Evolutionary conservation across 2,113 vertebrate species (phyloP).

Genomic region (Pionites leucogaster): DNA sequence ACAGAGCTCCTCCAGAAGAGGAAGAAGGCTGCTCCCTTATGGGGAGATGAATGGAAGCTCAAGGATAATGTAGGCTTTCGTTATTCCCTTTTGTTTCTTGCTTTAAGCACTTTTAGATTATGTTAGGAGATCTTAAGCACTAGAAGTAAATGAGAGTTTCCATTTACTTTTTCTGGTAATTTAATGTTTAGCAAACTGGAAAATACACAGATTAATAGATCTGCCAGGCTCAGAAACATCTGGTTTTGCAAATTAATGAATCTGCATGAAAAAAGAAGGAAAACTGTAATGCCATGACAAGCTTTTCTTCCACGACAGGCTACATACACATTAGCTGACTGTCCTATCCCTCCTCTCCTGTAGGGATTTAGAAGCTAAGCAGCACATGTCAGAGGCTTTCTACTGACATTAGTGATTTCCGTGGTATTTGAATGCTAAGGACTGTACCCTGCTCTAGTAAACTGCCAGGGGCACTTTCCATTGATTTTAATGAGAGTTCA

Average conservation of each 20-base stretch:
- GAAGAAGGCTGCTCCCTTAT: neutral
- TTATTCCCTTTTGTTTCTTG: slow-evolving; percentile 45
- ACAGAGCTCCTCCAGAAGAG: slow-evolving; percentile 7
- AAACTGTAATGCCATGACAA: neutral
- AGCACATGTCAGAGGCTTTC: neutral
- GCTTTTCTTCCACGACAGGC: neutral
- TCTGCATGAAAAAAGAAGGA: neutral
- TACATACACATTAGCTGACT: neutral
- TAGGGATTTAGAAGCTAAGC: neutral
- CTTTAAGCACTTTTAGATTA: slow-evolving; percentile 52
- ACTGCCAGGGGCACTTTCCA: neutral
- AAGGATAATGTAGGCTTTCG: slow-evolving; percentile 1
- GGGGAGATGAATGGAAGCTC: slow-evolving; percentile 32
- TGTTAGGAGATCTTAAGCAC: slow-evolving; percentile 19
- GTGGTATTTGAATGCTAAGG: neutral
- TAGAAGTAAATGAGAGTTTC: slow-evolving; percentile 56
- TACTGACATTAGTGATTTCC: neutral
- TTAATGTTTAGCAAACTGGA: slow-evolving; percentile 63
- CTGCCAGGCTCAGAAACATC: slow-evolving; percentile 33
- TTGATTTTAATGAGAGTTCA: neutral
- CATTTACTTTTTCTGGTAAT: slow-evolving; percentile 64
- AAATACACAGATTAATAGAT: slow-evolving; percentile 67
- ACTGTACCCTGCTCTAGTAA: neutral
- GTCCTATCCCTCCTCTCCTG: neutral
- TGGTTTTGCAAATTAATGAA: slow-evolving; percentile 34